Percentiles rank a stretch among this genome's conserved stretches.
Evolutionary conservation across 1,140 invertebrate species (phyloP).

Genomic region (Drosophila arizonae): DNA sequence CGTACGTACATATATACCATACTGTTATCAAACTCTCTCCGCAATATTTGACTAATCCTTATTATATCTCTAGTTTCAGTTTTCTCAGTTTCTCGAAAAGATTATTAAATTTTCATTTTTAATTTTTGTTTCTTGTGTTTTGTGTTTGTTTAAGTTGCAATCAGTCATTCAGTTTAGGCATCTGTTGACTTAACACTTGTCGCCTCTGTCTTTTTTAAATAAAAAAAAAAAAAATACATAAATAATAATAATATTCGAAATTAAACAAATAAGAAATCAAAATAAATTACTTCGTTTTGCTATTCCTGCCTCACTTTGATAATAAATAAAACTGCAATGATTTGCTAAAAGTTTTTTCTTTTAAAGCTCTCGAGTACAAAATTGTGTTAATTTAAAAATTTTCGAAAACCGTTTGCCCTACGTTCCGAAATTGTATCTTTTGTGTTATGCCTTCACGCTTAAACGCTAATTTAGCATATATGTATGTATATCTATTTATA

Average conservation of each 20-base stretch:
- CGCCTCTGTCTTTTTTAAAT: constrained; percentile 74
- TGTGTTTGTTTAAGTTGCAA: constrained; percentile 28
- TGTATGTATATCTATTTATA: constrained; percentile 24
- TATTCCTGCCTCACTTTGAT: constrained; percentile 28
- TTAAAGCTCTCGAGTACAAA: constrained; percentile 80
- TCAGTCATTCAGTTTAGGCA: constrained; percentile 78
- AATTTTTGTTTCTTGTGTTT: constrained; percentile 13
- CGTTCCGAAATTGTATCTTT: constrained; percentile 29
- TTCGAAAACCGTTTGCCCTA: constrained; percentile 61
- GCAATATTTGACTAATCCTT: constrained; percentile 68
- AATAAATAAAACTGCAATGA: constrained; percentile 51
- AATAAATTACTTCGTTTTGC: constrained; percentile 26
- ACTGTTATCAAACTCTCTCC: constrained; percentile 39
- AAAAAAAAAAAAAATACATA: constrained; percentile 49
- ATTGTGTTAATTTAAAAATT: constrained; percentile 67
- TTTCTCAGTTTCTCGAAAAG: constrained; percentile 41
- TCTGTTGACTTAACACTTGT: constrained; percentile 77
- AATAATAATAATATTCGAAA: constrained; percentile 41
- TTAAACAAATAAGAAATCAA: constrained; percentile 25
- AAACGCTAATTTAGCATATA: constrained; percentile 42
- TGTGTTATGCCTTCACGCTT: constrained; percentile 20
- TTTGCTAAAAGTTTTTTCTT: constrained; percentile 34
- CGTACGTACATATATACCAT: not conserved
- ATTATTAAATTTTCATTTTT: constrained; percentile 26
- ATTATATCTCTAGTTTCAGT: constrained; percentile 48